These are phyloP conservation scores for Remorina albescens DNA, from an alignment of 2,797 vertebrate species.

Conservation along the genomic window DNA sequence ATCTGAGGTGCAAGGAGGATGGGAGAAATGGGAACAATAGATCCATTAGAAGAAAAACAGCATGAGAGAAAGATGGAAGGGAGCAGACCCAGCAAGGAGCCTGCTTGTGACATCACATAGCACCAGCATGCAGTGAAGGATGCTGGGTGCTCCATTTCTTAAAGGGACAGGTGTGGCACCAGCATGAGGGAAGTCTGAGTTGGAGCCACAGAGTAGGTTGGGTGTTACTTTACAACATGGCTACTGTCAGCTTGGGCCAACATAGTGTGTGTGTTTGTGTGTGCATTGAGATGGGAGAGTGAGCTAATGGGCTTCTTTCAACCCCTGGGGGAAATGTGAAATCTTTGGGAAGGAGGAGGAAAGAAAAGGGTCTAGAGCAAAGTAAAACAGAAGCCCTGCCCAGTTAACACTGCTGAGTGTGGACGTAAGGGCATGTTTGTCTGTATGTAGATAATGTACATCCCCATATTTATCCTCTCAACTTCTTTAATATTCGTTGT, in stretches of 20 bases:
- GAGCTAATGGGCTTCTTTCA: constrained; percentile 72
- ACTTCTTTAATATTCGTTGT: constrained; percentile 17
- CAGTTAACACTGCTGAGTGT: neutral
- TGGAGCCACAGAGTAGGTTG: constrained; percentile 64
- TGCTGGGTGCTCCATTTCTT: constrained; percentile 80
- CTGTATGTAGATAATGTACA: neutral
- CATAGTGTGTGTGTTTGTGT: constrained; percentile 45
- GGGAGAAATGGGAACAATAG: constrained; percentile 52
- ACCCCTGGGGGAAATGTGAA: constrained; percentile 51
- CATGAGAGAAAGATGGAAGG: constrained; percentile 38
- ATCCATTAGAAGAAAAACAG: constrained; percentile 58
- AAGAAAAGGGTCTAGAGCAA: constrained; percentile 34
- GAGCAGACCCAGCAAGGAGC: constrained; percentile 64
- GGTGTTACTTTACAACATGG: constrained; percentile 74
- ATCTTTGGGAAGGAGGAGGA: constrained; percentile 53
- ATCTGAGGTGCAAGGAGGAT: constrained; percentile 46
- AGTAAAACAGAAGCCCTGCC: constrained; percentile 57
- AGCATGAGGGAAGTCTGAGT: constrained; percentile 55
- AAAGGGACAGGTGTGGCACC: constrained; percentile 74
- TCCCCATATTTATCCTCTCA: constrained; percentile 10
- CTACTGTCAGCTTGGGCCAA: constrained; percentile 64
- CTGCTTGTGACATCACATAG: constrained; percentile 73
- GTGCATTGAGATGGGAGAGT: constrained; percentile 68
- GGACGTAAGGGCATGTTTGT: neutral
- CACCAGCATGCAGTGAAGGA: constrained; percentile 71